Conservation (phyloP, 2,797 vertebrate species). For the Alca torda region DNA sequence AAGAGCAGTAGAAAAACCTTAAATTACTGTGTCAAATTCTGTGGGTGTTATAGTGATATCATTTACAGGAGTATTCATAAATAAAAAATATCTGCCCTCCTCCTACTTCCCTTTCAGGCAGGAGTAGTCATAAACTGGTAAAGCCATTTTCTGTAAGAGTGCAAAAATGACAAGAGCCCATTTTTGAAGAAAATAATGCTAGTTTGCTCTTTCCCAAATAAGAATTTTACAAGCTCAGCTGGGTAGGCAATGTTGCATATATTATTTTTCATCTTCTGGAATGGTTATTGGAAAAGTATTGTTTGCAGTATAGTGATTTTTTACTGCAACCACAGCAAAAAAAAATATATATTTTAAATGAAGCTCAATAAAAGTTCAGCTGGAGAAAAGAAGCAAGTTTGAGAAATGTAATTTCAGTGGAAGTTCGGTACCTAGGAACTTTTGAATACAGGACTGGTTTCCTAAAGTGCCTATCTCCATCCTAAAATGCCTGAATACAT, state of each 20-base stretch:
- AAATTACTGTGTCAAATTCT: not conserved
- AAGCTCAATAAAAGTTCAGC: not conserved
- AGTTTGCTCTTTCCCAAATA: not conserved
- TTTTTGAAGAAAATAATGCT: slow-evolving; percentile 29
- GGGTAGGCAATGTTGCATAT: not conserved
- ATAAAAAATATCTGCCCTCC: not conserved
- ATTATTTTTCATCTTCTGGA: slow-evolving; percentile 26
- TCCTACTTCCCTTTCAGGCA: not conserved
- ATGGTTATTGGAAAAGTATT: not conserved
- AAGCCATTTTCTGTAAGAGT: not conserved
- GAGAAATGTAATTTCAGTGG: not conserved
- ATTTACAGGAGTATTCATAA: not conserved
- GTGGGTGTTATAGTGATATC: not conserved
- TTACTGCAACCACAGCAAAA: not conserved
- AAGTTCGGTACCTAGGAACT: not conserved
- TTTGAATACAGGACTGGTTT: not conserved
- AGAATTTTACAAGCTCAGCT: slow-evolving; percentile 6
- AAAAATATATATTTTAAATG: not conserved
- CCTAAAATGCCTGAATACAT: not conserved
- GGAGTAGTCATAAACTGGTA: not conserved
- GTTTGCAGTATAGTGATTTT: not conserved
- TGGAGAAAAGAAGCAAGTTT: not conserved
- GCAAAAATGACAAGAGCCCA: not conserved
- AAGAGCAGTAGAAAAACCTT: not conserved
- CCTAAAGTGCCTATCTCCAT: not conserved